These are phyloP conservation scores for Carcinoscorpius rotundicauda DNA, from an alignment of 1,140 invertebrate species.

Conservation along the genomic window DNA sequence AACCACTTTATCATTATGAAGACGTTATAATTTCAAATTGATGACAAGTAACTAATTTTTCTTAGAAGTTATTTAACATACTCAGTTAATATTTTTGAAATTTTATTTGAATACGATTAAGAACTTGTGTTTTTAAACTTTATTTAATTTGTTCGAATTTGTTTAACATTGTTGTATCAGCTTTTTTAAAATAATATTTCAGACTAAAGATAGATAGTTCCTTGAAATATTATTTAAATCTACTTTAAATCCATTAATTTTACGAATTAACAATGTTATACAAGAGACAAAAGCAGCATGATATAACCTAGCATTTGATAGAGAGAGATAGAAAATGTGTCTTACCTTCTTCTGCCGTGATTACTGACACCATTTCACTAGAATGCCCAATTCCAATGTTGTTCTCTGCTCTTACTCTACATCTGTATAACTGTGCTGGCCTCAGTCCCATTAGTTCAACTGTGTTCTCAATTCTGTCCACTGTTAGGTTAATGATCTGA, in stretches of 20 bases:
- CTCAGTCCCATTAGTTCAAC: conserved; percentile 38
- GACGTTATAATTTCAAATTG: too few relatives aligned
- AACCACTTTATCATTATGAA: too few relatives aligned
- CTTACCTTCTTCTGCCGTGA: conserved; percentile 63
- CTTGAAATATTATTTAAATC: background rate
- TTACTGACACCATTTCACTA: conserved; percentile 65
- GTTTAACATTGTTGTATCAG: too few relatives aligned
- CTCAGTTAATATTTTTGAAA: too few relatives aligned
- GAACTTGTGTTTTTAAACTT: too few relatives aligned
- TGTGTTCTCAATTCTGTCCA: conserved; percentile 12
- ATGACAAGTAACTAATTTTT: too few relatives aligned
- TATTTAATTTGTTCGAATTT: too few relatives aligned
- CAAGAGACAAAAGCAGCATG: too few relatives aligned
- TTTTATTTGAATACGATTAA: too few relatives aligned
- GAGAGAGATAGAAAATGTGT: background rate
- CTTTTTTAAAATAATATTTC: background rate
- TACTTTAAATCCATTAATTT: background rate
- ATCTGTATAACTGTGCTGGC: conserved; percentile 82
- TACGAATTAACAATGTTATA: too few relatives aligned
- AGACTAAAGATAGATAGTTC: background rate
- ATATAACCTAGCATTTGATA: too few relatives aligned
- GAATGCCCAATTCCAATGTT: conserved; percentile 55
- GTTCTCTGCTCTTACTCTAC: conserved; percentile 58
- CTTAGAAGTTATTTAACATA: too few relatives aligned
- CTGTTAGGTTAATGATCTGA: conserved; percentile 15